phyloP scores from a whole-genome alignment of 2,113 vertebrate species.

The Clinocottus analis region DNA sequence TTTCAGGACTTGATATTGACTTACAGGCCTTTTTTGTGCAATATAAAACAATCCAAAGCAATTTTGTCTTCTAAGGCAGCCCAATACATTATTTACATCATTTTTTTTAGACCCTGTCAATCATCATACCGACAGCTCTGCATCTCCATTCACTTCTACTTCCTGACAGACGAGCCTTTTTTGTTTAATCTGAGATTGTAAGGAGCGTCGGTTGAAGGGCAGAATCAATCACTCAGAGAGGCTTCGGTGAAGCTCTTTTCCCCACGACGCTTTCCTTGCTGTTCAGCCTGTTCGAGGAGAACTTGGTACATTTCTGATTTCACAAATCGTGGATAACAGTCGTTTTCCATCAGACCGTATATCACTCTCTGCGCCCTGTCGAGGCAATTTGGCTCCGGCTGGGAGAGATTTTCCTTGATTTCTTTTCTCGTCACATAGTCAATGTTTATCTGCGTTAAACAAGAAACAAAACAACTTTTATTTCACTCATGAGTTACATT shows the following conservation, averaged over 20 bases:
- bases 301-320: conserved; percentile 82
- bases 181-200: conserved; percentile 33
- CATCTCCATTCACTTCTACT: conserved; percentile 12
- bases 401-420: conserved; percentile 84
- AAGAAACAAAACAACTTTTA: conserved; percentile 57
- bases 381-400: conserved; percentile 85
- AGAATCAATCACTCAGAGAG: conserved; percentile 47
- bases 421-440: conserved; percentile 87
- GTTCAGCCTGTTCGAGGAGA: conserved; percentile 58
- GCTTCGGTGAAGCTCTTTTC: neutral
- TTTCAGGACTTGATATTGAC: neutral
- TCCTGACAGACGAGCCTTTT: conserved; percentile 40
- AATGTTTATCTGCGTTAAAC: conserved; percentile 87
- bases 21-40: neutral
- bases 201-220: conserved; percentile 40
- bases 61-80: conserved; percentile 3
- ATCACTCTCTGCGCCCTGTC: conserved; percentile 87
- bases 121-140: neutral
- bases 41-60: conserved; percentile 16
- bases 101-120: conserved; percentile 36
- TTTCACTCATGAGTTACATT: conserved; percentile 47
- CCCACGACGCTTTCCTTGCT: conserved; percentile 44
- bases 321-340: conserved; percentile 91
- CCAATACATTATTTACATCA: conserved; percentile 49
- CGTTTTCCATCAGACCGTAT: conserved; percentile 89